phyloP scores from a whole-genome alignment of 2,113 vertebrate genomes.

The Crocuta crocuta region DNA sequence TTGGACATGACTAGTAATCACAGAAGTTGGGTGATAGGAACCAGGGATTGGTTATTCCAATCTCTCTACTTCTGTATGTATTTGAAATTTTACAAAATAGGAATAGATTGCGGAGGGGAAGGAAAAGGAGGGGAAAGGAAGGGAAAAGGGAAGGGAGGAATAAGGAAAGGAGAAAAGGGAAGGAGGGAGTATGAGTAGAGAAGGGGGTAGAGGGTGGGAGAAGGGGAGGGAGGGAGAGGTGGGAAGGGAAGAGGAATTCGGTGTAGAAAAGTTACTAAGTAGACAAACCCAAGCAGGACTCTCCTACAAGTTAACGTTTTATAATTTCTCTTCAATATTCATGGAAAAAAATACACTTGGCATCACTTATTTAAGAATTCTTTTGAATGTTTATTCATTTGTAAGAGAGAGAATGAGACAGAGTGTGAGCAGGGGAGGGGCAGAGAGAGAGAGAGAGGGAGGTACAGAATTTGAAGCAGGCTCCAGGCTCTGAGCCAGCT shows the following conservation, averaged over 20 bases:
- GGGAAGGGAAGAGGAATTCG: not conserved
- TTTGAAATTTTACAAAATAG: conserved; percentile 36
- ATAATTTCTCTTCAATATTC: conserved; percentile 22
- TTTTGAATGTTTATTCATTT: too few species aligned
- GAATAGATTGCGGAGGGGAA: not conserved
- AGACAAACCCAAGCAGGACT: conserved; percentile 24
- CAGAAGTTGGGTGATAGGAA: not conserved
- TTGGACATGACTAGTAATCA: not conserved
- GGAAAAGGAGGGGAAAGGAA: not conserved
- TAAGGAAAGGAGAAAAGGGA: not conserved
- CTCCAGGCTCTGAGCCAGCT: too few species aligned
- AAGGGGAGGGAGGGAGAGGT: not conserved
- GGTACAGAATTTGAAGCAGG: too few species aligned
- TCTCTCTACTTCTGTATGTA: not conserved
- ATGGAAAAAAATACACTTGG: not conserved
- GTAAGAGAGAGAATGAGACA: too few species aligned
- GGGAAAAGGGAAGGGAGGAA: rapidly evolving
- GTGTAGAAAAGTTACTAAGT: not conserved
- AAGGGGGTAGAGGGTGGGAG: too few species aligned
- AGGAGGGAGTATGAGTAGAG: not conserved
- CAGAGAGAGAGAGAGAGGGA: too few species aligned
- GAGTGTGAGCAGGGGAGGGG: too few species aligned
- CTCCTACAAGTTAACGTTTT: not conserved
- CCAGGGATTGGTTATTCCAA: not conserved
- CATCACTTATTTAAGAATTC: not conserved